Conservation (phyloP, 37 sponge, comb jelly and placozoan genomes). For the Ianthella basta region DNA sequence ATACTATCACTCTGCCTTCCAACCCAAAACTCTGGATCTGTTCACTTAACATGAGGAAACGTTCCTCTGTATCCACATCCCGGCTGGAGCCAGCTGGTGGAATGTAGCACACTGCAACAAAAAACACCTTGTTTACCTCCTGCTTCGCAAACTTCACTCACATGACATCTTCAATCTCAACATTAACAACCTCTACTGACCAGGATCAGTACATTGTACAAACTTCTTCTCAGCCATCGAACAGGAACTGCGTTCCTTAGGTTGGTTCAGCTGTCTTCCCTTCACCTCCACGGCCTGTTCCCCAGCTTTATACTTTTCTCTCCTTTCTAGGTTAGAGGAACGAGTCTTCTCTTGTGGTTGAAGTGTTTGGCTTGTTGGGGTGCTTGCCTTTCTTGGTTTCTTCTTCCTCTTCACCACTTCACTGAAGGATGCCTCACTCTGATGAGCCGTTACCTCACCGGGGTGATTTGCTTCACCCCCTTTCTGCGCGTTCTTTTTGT, state of each 20-base stretch:
- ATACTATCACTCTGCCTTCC: conserved; percentile 30
- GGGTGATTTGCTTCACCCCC: not conserved
- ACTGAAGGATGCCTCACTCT: conserved; percentile 14
- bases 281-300: conserved; percentile 20
- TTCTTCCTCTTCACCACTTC: conserved; percentile 15
- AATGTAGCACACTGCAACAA: conserved; percentile 30
- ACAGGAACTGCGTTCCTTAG: conserved; percentile 1
- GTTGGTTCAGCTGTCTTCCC: conserved; percentile 25
- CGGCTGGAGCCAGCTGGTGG: conserved; percentile 33
- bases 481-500: not conserved
- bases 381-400: no score
- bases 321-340: conserved; percentile 17
- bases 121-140: conserved; percentile 14
- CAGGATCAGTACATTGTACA: conserved; percentile 25
- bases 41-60: conserved; percentile 23
- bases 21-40: conserved; percentile 29
- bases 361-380: not conserved
- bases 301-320: conserved; percentile 9
- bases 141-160: conserved; percentile 19
- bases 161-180: conserved; percentile 28
- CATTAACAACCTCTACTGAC: conserved; percentile 32
- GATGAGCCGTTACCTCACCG: conserved; percentile 6
- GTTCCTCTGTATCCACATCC: conserved; percentile 27
- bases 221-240: conserved; percentile 21
- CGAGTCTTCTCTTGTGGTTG: conserved; percentile 7